phyloP scores from a whole-genome alignment of 2,888 invertebrate species.

The Siphlonurus alternatus region DNA sequence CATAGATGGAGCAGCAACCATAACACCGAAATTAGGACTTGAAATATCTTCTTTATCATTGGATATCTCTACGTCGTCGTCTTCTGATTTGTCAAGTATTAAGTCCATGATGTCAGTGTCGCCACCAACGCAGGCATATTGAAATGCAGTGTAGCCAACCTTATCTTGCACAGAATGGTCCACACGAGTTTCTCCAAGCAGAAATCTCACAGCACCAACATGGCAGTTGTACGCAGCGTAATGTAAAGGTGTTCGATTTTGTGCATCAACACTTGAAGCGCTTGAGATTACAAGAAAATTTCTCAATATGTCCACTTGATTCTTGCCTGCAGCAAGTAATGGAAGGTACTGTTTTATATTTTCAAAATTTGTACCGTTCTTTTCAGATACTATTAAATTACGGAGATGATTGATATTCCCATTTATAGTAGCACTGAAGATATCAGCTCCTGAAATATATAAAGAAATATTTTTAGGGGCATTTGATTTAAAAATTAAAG shows the following conservation, averaged over 20 bases:
- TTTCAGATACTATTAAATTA: not conserved
- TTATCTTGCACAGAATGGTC: not conserved
- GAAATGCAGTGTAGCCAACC: not conserved
- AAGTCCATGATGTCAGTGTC: not conserved
- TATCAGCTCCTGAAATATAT: not conserved
- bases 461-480: too few relatives aligned
- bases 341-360: not conserved
- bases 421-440: not conserved
- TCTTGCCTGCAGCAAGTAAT: not conserved
- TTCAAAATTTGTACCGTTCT: not conserved
- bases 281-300: not conserved
- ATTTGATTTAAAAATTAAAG: too few relatives aligned
- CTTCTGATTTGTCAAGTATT: not conserved
- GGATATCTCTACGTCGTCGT: not conserved
- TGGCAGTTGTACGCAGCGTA: not conserved
- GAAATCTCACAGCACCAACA: not conserved
- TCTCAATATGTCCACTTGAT: not conserved
- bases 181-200: not conserved
- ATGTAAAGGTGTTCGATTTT: not conserved
- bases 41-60: not conserved
- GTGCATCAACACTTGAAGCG: not conserved
- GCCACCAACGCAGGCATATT: not conserved
- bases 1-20: not conserved
- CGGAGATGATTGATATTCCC: not conserved
- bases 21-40: not conserved